Percentiles rank a stretch among this genome's conserved stretches.
These are phyloP conservation scores for Punctoribates punctum DNA, from an alignment of 2,888 invertebrate genomes.

Conservation along the genomic window DNA sequence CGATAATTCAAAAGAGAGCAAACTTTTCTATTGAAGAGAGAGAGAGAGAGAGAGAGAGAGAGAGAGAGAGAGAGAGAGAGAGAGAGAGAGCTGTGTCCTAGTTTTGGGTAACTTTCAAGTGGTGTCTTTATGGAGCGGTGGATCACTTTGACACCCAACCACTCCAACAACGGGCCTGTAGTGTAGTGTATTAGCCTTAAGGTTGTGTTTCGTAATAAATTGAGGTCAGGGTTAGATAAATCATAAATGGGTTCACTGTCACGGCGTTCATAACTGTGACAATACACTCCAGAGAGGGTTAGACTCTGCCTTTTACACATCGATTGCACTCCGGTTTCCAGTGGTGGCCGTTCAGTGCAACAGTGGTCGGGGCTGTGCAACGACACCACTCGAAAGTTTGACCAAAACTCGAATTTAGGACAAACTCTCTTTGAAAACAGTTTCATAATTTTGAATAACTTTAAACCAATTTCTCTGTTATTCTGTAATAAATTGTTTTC, in stretches of 20 bases:
- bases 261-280: conserved; percentile 28
- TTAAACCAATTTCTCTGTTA: too few species aligned
- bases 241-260: conserved; percentile 34
- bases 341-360: background rate
- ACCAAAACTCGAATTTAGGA: conserved; percentile 1
- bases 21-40: background rate
- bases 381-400: conserved; percentile 8
- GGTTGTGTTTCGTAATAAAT: conserved; percentile 2
- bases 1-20: too few species aligned
- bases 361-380: background rate
- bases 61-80: background rate
- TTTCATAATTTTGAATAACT: background rate
- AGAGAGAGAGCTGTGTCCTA: conserved; percentile 16
- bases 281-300: conserved; percentile 25
- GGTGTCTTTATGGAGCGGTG: conserved; percentile 30
- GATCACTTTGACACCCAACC: conserved; percentile 33
- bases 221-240: conserved; percentile 31
- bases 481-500: too few species aligned
- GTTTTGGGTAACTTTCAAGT: conserved; percentile 13
- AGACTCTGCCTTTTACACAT: background rate
- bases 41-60: background rate
- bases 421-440: background rate
- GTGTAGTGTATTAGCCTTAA: background rate
- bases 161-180: background rate
- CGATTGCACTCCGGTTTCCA: background rate